Base-by-base conservation (phyloP, 2,113 vertebrate genomes). In the Trogon surrucura region DNA sequence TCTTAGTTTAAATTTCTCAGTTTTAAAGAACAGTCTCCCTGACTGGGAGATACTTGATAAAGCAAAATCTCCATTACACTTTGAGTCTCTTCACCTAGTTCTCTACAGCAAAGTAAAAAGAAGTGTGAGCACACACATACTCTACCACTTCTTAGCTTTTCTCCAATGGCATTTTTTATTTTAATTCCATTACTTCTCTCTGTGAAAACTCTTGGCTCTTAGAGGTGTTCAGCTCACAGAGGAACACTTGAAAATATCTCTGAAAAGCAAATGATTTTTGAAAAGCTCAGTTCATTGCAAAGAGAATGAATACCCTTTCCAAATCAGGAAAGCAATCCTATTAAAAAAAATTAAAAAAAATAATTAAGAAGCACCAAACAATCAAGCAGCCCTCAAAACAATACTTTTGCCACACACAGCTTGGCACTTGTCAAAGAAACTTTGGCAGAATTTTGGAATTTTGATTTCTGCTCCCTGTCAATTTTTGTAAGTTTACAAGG, bases 361-460 rank as follows among this genome's bases (percentile, higher is more conserved):
- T 15, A 25, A 32, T 41, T 17, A 62, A 36, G 27, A 36, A 7
- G 0, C 8, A 70, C 4, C 13, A 60, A 16, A 5, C 18, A 64
- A 20, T 3, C 13, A 60, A 16, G 4, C 18, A 64, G 17, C 2
- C 11, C 6, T 15, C 5, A 26, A 38, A 80, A 44, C 10, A 64
- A 73, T 4, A 1, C 6, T 4, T 16, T 26, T 26, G 14, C 3
- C 2, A 32, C 0, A 1, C 79, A 88, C 4, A 4, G 38, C 27
- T 61, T 26, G 56, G 11, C 9, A 53, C 12, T 80, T 89, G 22
- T 48, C 45, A 65, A 61, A 44, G 48, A 51, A 84, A 48, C 9
- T 80, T 80, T 34, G 20, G 32, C 29, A 80, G 77, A 60, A 69
- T 80, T 92, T 67, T 75, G 4, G 20, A 77, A 69, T 83, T 83